Evolutionary conservation across 64 coral and sea anemone species (phyloP), one percentile per base, ranked within the genome.

Genomic region (Dendrophyllia cribrosa): DNA sequence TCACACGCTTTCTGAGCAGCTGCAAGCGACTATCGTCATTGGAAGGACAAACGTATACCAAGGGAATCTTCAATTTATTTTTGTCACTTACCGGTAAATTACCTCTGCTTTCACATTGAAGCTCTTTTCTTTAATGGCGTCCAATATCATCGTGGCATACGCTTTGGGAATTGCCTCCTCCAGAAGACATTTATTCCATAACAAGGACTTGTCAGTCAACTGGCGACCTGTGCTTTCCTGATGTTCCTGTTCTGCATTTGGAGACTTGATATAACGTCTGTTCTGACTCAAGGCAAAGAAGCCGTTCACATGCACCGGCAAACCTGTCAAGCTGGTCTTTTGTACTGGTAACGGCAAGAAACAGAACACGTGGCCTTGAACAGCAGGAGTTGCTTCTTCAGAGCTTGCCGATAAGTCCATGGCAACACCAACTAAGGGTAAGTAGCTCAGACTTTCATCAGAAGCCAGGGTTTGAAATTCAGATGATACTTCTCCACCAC

Each of bases 241-340:
- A 11, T 83, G 5, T 51, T 94, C 77, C 56, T 93, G 95, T 19
- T 96, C 95, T 13, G 95, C 95, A 73, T 88, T 96, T 59, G 91
- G 95, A 67, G 80, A 90, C 64, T 91, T 96, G 10, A 96, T 82
- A 67, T 90, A 82, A 23, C 95, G 91, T 80, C 96, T 91, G 60
- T 98, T 98, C 74, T 98, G 93, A 49, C 87, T 98, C 19, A 98
- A 26, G 12, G 93, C 90, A 62, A 98, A 98, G 64, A 95, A 98
- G 11, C 97, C 94, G 67, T 98, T 98, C 15, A 98, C 96, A 72
- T 98, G 96, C 5, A 98, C 90, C 4, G 96, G 96, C 17, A 98
- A 88, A 51, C 96, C 96, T 9, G 96, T 98, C 50, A 93, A 70
- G 83, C 93, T 95, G 20, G 92, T 95, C 25, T 74, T 81, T 25